These are phyloP conservation scores for Cyprinodon tularosa DNA, from an alignment of 2,113 vertebrate species.

Conservation along the genomic window DNA sequence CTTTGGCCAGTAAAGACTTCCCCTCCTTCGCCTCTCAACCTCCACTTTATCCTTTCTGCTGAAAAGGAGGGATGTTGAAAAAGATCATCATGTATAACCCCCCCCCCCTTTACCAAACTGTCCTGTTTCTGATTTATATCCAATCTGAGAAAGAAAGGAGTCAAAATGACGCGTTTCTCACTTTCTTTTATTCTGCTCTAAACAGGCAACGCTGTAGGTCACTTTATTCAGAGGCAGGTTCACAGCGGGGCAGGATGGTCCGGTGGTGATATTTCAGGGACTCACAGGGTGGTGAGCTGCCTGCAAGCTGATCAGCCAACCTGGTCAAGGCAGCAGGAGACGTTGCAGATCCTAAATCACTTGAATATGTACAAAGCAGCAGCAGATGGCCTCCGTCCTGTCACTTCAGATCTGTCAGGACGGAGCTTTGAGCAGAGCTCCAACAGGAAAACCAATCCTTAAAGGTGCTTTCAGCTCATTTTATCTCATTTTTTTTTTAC, in stretches of 20 bases:
- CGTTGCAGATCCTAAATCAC: conserved; percentile 19
- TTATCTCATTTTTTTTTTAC: not conserved
- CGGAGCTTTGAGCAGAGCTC: not conserved
- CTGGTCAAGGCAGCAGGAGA: not conserved
- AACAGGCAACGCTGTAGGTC: conserved; percentile 77
- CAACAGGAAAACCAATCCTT: not conserved
- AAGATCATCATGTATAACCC: conserved; percentile 7
- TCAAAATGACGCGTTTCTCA: not conserved
- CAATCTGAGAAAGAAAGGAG: conserved; percentile 33
- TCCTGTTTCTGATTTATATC: conserved; percentile 23
- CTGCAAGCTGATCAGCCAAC: not conserved
- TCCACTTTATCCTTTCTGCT: conserved; percentile 4
- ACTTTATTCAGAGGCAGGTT: conserved; percentile 79
- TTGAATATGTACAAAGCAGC: conserved; percentile 22
- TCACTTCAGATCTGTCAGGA: conserved; percentile 1
- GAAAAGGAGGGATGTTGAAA: conserved; percentile 19
- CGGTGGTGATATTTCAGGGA: conserved; percentile 18
- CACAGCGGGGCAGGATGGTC: conserved; percentile 21
- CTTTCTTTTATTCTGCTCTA: conserved; percentile 54
- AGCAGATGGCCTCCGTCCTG: conserved; percentile 5
- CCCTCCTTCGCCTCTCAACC: not conserved
- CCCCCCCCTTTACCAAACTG: not conserved
- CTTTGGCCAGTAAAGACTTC: conserved; percentile 12
- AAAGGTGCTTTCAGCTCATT: conserved; percentile 16
- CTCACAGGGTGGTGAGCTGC: not conserved